Base-by-base conservation (phyloP, 2,797 vertebrate genomes). In the Trichosurus vulpecula region DNA sequence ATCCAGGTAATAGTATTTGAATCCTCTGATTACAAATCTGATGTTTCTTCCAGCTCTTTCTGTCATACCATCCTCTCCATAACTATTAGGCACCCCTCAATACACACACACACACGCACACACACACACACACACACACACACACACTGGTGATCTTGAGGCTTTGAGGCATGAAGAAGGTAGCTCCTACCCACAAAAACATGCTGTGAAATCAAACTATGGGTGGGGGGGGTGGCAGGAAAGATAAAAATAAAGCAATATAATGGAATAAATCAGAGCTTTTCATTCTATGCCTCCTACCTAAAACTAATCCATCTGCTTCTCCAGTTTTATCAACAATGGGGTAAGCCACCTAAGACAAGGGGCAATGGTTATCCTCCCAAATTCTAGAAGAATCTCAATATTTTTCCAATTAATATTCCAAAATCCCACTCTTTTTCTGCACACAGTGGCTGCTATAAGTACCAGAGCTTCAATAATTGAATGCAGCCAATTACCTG, bases 321-420 rank as follows among this genome's bases (percentile, higher is more conserved):
- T 12, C 53, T 90, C 31, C 92, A 74, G 47, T 22, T 94, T 95
- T 95, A 91, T 52, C 19, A 92, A 93, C 93, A 90, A 61, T 6
- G 6, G 2, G 31, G 4, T 90, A 25, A 9, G 47, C 81, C 30
- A 54, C 29, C 57, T 31, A 57, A 96, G 95, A 92, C 0, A 52
- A 87, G 74, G 25, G 41, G 41, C 41, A 47, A 81, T 51, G 29
- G 16, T n/a, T 87, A 61, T 52, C 31, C 1, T 89, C 52, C 61
- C 41, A 93, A 92, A 90, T 90, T 41, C 22, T 31, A 95, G 54
- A 90, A 52, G 92, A 96, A 55, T 47, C 94, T 27, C 96, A 93
- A 93, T 92, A 25, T 87, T 61, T 92, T 90, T 94, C 95, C 52
- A 94, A 58, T 3, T 93, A 14, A 30, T 57, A 10, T 57, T 41